These are phyloP conservation scores for Lysandra bellargus DNA, from an alignment of 2,888 invertebrate species.

Conservation along the genomic window DNA sequence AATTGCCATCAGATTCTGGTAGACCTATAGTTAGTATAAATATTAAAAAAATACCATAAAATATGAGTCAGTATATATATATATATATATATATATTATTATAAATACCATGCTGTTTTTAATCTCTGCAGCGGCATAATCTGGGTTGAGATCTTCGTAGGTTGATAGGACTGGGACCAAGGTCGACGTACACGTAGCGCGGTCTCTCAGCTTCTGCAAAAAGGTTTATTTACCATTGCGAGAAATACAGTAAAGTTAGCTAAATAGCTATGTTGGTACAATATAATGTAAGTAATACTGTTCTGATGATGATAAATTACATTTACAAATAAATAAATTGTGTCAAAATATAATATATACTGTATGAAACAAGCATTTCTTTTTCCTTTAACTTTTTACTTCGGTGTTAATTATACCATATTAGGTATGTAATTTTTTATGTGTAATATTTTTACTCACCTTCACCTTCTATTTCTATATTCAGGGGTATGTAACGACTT, in stretches of 20 bases:
- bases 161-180: background rate
- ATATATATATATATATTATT: too few relatives aligned
- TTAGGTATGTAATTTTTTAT: background rate
- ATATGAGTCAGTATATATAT: too few relatives aligned
- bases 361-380: too few relatives aligned
- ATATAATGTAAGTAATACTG: background rate
- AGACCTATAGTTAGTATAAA: too few relatives aligned
- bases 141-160: background rate
- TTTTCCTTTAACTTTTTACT: too few relatives aligned
- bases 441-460: background rate
- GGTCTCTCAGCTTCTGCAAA: background rate
- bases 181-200: background rate
- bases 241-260: background rate
- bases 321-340: too few relatives aligned
- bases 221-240: background rate
- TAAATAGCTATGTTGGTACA: background rate
- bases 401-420: background rate
- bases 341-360: too few relatives aligned
- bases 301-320: too few relatives aligned
- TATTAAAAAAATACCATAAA: background rate
- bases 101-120: background rate
- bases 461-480: background rate
- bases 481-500: constrained; percentile 13
- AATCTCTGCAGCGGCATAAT: constrained; percentile 7
- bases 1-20: too few relatives aligned